Evolutionary conservation across 2,113 vertebrate genomes (phyloP).

Genomic region (Nicator chloris): DNA sequence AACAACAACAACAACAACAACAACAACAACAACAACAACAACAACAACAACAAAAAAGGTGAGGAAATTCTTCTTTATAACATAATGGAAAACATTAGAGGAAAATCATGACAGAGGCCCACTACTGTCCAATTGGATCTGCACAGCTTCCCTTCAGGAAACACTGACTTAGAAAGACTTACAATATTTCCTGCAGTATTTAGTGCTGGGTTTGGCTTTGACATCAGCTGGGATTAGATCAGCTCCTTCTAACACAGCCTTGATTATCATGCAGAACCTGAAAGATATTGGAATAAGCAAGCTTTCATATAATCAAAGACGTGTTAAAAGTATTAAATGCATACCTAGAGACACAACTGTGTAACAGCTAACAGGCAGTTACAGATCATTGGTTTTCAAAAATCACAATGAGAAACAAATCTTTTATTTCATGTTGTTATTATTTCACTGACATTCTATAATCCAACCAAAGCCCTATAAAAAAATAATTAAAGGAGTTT

Average conservation of each 20-base stretch:
- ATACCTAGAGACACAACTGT: not conserved
- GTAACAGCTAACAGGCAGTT: not conserved
- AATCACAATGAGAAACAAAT: not conserved
- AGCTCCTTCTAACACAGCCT: not conserved
- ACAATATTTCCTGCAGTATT: not conserved
- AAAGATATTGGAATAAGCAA: not conserved
- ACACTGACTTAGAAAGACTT: not conserved
- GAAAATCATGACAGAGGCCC: not conserved
- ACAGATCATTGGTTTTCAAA: not conserved
- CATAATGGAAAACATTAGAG: not conserved
- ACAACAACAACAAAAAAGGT: too few relatives aligned
- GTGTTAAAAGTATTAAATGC: slow-evolving; percentile 8
- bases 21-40: too few relatives aligned
- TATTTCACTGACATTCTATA: slow-evolving; percentile 2
- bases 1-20: too few relatives aligned
- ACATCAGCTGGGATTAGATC: not conserved
- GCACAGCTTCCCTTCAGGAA: not conserved
- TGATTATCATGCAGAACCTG: not conserved
- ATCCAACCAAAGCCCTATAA: not conserved
- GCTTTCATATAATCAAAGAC: not conserved
- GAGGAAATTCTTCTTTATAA: not conserved
- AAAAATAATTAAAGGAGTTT: not conserved
- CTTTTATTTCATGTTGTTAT: slow-evolving; percentile 2
- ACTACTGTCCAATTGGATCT: not conserved
- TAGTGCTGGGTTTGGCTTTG: not conserved